Evolutionary conservation across 2,797 vertebrate genomes (phyloP), one percentile per base, ranked within the genome.

Genomic region (Vespertilio murinus): DNA sequence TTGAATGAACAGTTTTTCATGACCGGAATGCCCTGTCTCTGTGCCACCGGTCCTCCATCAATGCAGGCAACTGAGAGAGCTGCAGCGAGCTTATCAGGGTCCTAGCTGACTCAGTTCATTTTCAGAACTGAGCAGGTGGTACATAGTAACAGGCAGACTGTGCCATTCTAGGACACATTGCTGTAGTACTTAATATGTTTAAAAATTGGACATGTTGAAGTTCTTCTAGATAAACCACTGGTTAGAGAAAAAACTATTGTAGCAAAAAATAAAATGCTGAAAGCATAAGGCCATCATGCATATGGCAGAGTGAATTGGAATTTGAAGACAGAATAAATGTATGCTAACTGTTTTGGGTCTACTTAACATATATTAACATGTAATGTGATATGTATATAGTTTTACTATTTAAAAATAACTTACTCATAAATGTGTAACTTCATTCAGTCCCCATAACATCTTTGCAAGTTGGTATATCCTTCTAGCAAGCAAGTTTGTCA

Each of bases 401-500:
- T 91, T 73, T 86, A n/a, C 16, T 49, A 28, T 38, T 92, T 83
- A 88, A 89, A 89, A 84, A 83, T 88, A 20, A 91, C 33, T 94
- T 92, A 83, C 74, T 94, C 40, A 20, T 82, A 90, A 78, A 74
- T 49, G 40, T 28, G 67, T 75, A 81, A 92, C 75, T 64, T 80
- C 81, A 79, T 84, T 69, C 70, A 82, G 47, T 75, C 30, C 14
- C 49, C 38, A 25, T 78, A 96, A 95, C 56, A 95, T 56, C 22
- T 93, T 86, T 86, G 90, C 90, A 97, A 94, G 82, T 96, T 87
- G 93, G 75, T 91, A 93, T 11, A 89, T 64, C 77, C 70, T 96
- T 78, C 83, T 94, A 64, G 79, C 94, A 95, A 97, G 95, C 61
- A 88, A 97, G 95, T 92, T 97, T 47, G 97, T 95, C 47, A 95